A percentile compares a stretch with the other conserved stretches of the same genome.
phyloP scores from a whole-genome alignment of 2,797 vertebrate genomes.

The Agapornis canus region DNA sequence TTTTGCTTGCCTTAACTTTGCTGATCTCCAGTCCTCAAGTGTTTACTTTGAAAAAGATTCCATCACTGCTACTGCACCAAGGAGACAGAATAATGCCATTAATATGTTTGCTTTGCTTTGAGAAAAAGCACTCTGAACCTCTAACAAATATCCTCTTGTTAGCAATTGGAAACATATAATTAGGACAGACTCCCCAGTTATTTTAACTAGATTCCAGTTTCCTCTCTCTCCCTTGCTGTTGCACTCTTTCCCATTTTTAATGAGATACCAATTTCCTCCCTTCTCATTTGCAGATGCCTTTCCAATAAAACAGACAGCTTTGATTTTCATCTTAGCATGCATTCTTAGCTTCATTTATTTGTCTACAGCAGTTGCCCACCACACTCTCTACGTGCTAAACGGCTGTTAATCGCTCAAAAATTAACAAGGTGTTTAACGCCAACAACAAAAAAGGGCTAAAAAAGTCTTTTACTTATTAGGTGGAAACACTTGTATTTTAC shows the following conservation, averaged over 20 bases:
- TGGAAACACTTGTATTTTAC: constrained; percentile 34
- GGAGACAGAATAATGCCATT: constrained; percentile 66
- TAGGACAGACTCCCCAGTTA: constrained; percentile 57
- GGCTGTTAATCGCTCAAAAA: constrained; percentile 77
- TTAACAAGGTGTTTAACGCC: constrained; percentile 74
- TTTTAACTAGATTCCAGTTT: constrained; percentile 73
- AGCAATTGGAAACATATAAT: constrained; percentile 72
- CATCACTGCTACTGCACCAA: constrained; percentile 31
- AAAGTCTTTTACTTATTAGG: neutral
- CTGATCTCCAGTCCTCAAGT: constrained; percentile 47
- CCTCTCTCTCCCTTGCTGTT: constrained; percentile 4
- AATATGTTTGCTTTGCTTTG: constrained; percentile 71
- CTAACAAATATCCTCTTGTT: constrained; percentile 74
- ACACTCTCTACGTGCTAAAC: constrained; percentile 68
- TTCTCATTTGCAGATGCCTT: constrained; percentile 68
- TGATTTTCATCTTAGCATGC: constrained; percentile 70
- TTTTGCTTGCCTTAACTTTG: constrained; percentile 51
- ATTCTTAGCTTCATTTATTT: constrained; percentile 72
- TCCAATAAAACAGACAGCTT: constrained; percentile 76
- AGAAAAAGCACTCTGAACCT: constrained; percentile 59
- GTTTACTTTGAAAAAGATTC: constrained; percentile 73
- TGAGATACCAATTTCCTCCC: constrained; percentile 78
- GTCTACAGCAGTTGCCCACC: neutral
- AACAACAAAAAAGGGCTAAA: neutral
- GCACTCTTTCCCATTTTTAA: constrained; percentile 73